phyloP scores from a whole-genome alignment of 2,113 vertebrate genomes.

The Anguilla japonica region DNA sequence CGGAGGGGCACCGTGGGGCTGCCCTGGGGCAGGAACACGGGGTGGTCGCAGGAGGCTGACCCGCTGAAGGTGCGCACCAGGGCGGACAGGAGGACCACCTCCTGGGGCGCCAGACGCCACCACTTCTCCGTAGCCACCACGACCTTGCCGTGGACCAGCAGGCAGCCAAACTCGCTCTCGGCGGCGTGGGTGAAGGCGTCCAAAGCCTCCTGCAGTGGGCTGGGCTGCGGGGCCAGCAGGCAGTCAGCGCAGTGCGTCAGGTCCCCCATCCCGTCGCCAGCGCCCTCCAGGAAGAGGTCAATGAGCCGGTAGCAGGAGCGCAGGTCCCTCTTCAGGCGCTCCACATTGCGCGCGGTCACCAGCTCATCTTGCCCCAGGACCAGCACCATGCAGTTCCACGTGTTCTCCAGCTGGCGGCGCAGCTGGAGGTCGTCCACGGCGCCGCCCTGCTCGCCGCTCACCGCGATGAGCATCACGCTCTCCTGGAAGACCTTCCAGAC shows the following conservation, averaged over 20 bases:
- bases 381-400: constrained; percentile 87
- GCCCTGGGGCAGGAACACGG: constrained; percentile 85
- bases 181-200: constrained; percentile 72
- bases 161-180: constrained; percentile 79
- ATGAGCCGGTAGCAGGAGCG: constrained; percentile 81
- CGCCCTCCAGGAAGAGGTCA: constrained; percentile 75
- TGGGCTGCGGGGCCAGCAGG: constrained; percentile 65
- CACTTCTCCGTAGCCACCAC: constrained; percentile 82
- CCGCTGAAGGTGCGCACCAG: constrained; percentile 70
- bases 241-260: constrained; percentile 85
- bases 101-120: constrained; percentile 82
- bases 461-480: constrained; percentile 84
- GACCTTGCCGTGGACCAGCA: constrained; percentile 71
- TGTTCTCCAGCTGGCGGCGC: constrained; percentile 80
- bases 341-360: constrained; percentile 76
- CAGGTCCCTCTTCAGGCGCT: constrained; percentile 85
- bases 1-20: constrained; percentile 86
- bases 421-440: constrained; percentile 65
- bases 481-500: constrained; percentile 85
- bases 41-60: constrained; percentile 79
- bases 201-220: constrained; percentile 74
- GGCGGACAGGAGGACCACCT: constrained; percentile 78
- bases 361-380: constrained; percentile 85
- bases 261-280: constrained; percentile 71
- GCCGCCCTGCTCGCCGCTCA: constrained; percentile 66